phyloP scores from a whole-genome alignment of 2,888 invertebrate genomes.

The Drosophila emarginata region DNA sequence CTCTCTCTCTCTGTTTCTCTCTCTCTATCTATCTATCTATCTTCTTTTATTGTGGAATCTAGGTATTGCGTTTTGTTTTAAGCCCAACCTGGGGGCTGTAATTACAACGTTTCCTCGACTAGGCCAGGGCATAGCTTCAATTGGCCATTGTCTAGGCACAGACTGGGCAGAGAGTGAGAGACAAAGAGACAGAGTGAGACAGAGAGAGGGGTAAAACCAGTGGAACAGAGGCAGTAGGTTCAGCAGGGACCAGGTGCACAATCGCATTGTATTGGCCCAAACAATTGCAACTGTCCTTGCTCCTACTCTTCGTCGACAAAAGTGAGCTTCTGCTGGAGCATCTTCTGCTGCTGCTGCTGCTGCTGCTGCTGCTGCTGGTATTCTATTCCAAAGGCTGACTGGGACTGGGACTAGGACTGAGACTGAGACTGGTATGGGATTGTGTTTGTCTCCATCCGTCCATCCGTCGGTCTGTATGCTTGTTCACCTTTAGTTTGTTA shows the following conservation, averaged over 20 bases:
- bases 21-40: not conserved
- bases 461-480: conserved; percentile 25
- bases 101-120: conserved; percentile 60
- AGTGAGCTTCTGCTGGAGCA: not conserved
- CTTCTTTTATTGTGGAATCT: conserved; percentile 17
- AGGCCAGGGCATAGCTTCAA: conserved; percentile 48
- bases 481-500: conserved; percentile 62
- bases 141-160: conserved; percentile 64
- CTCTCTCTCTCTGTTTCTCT: not conserved
- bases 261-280: conserved; percentile 51
- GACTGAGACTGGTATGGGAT: not conserved
- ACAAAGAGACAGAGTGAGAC: too few species aligned
- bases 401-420: conserved; percentile 54
- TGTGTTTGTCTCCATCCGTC: not conserved
- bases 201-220: not conserved
- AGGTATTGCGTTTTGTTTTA: conserved; percentile 35
- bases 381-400: conserved; percentile 43
- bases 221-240: not conserved
- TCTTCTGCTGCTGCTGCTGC: conserved; percentile 3
- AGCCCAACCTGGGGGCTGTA: conserved; percentile 56
- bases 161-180: conserved; percentile 2
- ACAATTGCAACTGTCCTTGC: conserved; percentile 55
- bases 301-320: not conserved
- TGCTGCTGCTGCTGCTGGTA: conserved; percentile 18
- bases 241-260: conserved; percentile 3